Evolutionary conservation across 2,797 vertebrate genomes (phyloP).

Genomic region (Perodicticus potto): DNA sequence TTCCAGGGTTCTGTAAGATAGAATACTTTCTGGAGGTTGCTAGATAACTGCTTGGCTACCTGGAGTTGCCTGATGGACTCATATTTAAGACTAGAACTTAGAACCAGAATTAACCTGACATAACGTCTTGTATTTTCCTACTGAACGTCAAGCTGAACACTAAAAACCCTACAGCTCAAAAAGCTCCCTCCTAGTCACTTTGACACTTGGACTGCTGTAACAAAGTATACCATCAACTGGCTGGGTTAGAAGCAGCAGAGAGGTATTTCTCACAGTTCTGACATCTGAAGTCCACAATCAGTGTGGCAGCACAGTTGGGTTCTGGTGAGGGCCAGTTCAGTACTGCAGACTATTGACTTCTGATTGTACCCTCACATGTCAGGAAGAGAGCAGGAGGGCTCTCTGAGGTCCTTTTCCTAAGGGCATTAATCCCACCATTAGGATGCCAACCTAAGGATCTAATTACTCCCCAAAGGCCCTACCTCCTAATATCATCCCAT

Average conservation of each 20-base stretch:
- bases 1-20: neutral
- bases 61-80: neutral
- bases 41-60: neutral
- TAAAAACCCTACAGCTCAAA: neutral
- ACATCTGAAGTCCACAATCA: neutral
- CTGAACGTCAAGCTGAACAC: neutral
- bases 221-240: neutral
- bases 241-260: neutral
- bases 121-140: neutral
- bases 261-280: neutral
- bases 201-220: neutral
- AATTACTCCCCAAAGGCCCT: neutral
- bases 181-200: neutral
- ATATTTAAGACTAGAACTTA: neutral
- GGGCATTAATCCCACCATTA: neutral
- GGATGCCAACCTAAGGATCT: neutral
- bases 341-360: neutral
- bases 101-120: constrained; percentile 17
- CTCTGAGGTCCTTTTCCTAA: neutral
- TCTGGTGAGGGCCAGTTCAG: neutral
- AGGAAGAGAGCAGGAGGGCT: neutral
- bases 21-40: neutral
- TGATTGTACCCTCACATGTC: neutral
- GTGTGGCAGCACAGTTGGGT: rapidly evolving
- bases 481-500: neutral